Evolutionary conservation across 2,797 vertebrate species (phyloP).

Genomic region (Rhinella marina): DNA sequence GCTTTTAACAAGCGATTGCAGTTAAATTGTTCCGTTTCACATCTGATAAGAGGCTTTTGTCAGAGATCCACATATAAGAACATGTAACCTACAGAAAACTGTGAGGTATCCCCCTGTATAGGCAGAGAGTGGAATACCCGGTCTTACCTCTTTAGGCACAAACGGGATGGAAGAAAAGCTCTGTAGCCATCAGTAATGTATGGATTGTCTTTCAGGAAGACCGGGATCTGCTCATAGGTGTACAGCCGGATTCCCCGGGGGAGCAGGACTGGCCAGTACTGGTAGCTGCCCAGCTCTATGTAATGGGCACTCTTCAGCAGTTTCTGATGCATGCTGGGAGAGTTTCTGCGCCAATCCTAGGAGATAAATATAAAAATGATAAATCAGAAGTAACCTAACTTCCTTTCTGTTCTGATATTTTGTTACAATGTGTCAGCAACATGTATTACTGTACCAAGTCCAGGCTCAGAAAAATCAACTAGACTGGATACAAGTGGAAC

Average conservation of each 20-base stretch:
- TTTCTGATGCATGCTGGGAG: slow-evolving; percentile 85
- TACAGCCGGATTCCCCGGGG: slow-evolving; percentile 92
- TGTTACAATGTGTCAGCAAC: neutral
- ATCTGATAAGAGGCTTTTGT: no score
- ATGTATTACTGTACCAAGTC: no score
- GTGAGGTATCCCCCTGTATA: no score
- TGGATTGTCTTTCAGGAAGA: slow-evolving; percentile 91
- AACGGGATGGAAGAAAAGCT: slow-evolving; percentile 90
- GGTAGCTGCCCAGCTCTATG: slow-evolving; percentile 92
- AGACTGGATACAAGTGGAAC: no score
- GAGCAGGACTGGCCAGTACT: slow-evolving; percentile 95
- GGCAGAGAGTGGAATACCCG: neutral
- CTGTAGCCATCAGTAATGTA: slow-evolving; percentile 98
- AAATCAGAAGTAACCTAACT: neutral
- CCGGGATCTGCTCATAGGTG: slow-evolving; percentile 94
- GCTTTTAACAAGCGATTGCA: no score
- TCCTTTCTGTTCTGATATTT: neutral
- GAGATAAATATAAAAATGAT: neutral
- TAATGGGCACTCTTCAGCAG: slow-evolving; percentile 87
- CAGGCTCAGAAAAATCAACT: no score
- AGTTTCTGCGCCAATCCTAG: neutral
- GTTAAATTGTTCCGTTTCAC: no score
- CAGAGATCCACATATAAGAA: no score
- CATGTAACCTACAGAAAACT: no score
- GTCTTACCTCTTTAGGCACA: slow-evolving; percentile 91